A percentile compares a stretch with the other conserved stretches of the same genome.
These are phyloP conservation scores for Anhinga anhinga DNA, from an alignment of 2,113 vertebrate species.

Conservation along the genomic window DNA sequence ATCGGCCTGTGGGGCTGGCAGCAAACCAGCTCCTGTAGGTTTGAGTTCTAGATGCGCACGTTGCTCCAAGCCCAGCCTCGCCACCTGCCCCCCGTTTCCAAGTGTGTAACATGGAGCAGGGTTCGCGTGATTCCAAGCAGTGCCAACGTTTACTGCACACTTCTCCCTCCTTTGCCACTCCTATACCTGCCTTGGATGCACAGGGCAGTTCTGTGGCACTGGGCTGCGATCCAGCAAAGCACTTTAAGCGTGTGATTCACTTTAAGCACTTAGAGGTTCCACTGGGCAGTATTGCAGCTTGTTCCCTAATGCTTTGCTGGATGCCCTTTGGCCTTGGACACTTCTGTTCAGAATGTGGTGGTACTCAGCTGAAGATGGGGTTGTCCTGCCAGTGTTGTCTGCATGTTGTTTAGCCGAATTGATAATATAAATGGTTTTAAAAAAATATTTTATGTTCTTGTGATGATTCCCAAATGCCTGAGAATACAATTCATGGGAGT, in stretches of 20 bases:
- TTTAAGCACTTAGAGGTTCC: neutral
- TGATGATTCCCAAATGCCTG: neutral
- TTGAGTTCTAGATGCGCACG: neutral
- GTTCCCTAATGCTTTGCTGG: neutral
- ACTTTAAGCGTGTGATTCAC: neutral
- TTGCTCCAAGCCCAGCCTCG: neutral
- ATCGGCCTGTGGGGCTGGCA: neutral
- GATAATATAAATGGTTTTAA: neutral
- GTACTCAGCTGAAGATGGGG: neutral
- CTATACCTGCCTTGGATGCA: neutral
- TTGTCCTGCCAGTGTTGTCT: neutral
- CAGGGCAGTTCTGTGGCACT: neutral
- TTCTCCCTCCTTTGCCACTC: neutral
- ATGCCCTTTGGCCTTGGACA: neutral
- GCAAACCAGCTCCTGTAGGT: neutral
- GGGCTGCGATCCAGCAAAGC: neutral
- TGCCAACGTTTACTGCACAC: neutral
- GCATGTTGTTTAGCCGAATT: neutral
- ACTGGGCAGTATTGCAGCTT: neutral
- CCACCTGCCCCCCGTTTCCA: neutral
- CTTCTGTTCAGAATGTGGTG: neutral
- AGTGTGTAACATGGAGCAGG: neutral
- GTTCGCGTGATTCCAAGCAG: neutral
- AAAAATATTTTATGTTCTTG: neutral
- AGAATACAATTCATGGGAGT: neutral